Evolutionary conservation across 2,113 vertebrate species (phyloP), one percentile per base, ranked within the genome.

Genomic region (Aptenodytes patagonicus): DNA sequence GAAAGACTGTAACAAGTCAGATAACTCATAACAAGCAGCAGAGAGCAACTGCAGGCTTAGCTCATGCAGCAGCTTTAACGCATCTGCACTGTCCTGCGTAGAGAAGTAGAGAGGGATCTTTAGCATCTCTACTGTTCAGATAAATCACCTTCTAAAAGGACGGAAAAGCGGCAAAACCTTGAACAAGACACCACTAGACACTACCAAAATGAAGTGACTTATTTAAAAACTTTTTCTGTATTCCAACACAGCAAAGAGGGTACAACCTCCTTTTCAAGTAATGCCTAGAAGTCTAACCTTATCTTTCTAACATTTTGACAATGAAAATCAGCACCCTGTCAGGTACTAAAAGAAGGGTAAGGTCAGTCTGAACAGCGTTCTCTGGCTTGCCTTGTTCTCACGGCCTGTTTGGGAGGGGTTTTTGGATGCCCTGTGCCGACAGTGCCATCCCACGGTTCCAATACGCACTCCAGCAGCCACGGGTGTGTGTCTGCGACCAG

Each of bases 131-230:
- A 2, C 46, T 5, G 0, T 2, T 10, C n/a, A 18, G 40, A 9
- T 4, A 14, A 36, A 17, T 32, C 58, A 0, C 22, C 49, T 8
- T 5, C 32, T 10, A 3, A 3, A 3, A 38, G 52, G 3, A 1
- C 0, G 2, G 49, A 51, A 51, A 22, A 32, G 34, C 70, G 80
- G 68, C 52, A 65, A 32, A 44, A 2, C 19, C 44, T 3, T 2
- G 3, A 24, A 17, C 20, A 47, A 8, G 51, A 19, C 47, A 6
- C 47, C 36, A 1, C 26, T 7, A 19, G 21, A 7, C 19, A 42
- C 7, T 0, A 2, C 46, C 58, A 7, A 7, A 2, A 8, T 1
- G 6, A 17, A 58, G 44, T 2, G 0, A 2, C 11, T 9, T 25
- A 1, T 1, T 36, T 10, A 11, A 28, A 66, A 64, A 7, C 17